phyloP scores from a whole-genome alignment of 2,888 invertebrate species.

The Papilio demoleus region DNA sequence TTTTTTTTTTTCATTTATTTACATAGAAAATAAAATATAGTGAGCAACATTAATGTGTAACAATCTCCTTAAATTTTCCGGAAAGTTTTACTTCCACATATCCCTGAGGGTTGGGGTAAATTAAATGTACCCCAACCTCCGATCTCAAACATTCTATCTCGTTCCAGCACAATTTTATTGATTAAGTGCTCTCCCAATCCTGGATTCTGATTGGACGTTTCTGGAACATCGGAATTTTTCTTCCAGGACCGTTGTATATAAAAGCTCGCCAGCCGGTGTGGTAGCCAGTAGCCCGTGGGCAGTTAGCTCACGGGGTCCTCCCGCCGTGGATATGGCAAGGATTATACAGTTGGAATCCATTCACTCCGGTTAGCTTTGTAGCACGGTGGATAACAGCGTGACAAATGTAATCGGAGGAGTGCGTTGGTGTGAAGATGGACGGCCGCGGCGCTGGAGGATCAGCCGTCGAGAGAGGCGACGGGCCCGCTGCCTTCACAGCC shows the following conservation, averaged over 20 bases:
- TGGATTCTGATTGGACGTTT: constrained; percentile 56
- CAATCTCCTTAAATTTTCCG: neutral
- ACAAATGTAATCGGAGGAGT: constrained; percentile 4
- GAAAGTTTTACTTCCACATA: neutral
- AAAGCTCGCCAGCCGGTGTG: constrained; percentile 50
- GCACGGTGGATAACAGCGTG: neutral
- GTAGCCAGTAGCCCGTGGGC: constrained; percentile 53
- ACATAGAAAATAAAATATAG: too few relatives aligned
- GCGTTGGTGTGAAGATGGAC: neutral
- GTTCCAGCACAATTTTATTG: constrained; percentile 4
- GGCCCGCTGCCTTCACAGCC: neutral
- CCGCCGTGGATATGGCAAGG: constrained; percentile 9
- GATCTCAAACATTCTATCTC: constrained; percentile 3
- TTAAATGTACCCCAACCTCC: neutral
- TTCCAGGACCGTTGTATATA: constrained; percentile 65
- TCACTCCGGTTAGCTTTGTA: neutral
- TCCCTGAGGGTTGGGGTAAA: neutral
- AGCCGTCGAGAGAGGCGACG: neutral
- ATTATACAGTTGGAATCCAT: neutral
- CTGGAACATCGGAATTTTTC: constrained; percentile 53
- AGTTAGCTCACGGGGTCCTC: constrained; percentile 48
- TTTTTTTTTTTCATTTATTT: too few relatives aligned
- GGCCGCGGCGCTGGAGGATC: neutral
- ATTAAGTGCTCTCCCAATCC: neutral
- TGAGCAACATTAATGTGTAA: neutral